Evolutionary conservation across 2,888 invertebrate genomes (phyloP).

Genomic region (Syritta pipiens): DNA sequence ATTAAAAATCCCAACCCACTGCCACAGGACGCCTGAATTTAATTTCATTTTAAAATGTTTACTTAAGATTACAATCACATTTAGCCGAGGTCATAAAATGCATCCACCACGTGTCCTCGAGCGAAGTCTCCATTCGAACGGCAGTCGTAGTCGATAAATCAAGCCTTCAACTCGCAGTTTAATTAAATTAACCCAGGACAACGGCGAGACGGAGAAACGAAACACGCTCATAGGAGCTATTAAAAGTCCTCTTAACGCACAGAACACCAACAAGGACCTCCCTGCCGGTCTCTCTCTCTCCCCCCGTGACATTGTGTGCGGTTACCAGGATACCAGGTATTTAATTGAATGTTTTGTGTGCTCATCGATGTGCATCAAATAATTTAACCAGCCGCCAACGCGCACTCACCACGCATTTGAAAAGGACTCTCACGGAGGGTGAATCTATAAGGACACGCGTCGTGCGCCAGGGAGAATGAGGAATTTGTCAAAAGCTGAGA

Average conservation of each 20-base stretch:
- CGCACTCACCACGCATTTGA: no score
- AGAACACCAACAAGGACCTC: no score
- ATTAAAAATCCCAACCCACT: no score
- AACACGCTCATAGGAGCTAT: constrained; percentile 34
- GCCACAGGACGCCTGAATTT: no score
- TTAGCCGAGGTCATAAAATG: constrained; percentile 32
- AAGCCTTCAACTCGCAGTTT: constrained; percentile 24
- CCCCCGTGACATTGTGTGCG: constrained; percentile 17
- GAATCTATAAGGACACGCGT: constrained; percentile 34
- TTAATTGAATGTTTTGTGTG: constrained; percentile 54
- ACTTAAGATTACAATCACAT: constrained; percentile 25
- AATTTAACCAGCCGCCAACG: constrained; percentile 25
- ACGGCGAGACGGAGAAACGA: not conserved
- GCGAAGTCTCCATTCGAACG: constrained; percentile 11
- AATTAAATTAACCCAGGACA: constrained; percentile 14
- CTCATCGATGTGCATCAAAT: constrained; percentile 58
- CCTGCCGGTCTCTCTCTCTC: no score
- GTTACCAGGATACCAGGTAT: constrained; percentile 53
- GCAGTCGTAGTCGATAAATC: constrained; percentile 23
- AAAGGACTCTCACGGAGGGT: constrained; percentile 2
- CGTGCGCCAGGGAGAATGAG: no score
- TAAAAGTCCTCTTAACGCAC: no score
- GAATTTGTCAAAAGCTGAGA: constrained; percentile 57
- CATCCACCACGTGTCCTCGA: constrained; percentile 16
- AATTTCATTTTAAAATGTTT: constrained; percentile 37